Evolutionary conservation across 1,140 invertebrate species (phyloP), one percentile per base, ranked within the genome.

Genomic region (Meteorus sp.): DNA sequence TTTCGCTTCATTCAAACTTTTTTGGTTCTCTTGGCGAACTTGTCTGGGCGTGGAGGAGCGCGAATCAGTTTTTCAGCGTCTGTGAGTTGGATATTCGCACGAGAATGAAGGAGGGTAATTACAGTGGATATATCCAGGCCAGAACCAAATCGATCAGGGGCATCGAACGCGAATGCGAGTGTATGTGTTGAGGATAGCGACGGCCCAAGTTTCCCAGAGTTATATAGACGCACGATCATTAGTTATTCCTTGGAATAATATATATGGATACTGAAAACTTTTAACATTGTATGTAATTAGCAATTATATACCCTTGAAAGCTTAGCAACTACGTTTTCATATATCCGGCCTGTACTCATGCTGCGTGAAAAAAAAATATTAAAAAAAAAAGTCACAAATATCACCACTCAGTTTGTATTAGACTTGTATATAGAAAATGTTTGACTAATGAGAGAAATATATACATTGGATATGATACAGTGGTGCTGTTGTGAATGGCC

Each of bases 81-180:
- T 23, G 8, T n/a, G 20, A 5, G n/a, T 19, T 22, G 20, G 7
- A 47, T 47, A 47, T 20, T 47, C 20, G 20, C 44, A 27, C 9
- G 11, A 6, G 35, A 23, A 47, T 19, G 19, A 23, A 47, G 19
- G 44, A 47, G 25, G 17, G 19, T 47, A 47, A 47, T 47, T 47
- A 22, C 20, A n/a, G 44, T 25, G 44, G 20, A 23, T 47, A 47
- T 47, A 8, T 35, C 13, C 44, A 7, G 25, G 44, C 20, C 17
- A 5, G 25, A 22, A 47, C 44, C 44, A 23, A 47, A 47, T 47
- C 20, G 44, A 47, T 47, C 44, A 47, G 44, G 44, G 44, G 44
- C 44, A 22, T 47, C 19, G 44, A 20, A 35, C 9, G 9, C 2
- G 7, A 9, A 22, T 22, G 15, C 3, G n/a, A 8, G n/a, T n/a